Base-by-base conservation (phyloP, 1,140 invertebrate species). In the Aphelinus certus region DNA sequence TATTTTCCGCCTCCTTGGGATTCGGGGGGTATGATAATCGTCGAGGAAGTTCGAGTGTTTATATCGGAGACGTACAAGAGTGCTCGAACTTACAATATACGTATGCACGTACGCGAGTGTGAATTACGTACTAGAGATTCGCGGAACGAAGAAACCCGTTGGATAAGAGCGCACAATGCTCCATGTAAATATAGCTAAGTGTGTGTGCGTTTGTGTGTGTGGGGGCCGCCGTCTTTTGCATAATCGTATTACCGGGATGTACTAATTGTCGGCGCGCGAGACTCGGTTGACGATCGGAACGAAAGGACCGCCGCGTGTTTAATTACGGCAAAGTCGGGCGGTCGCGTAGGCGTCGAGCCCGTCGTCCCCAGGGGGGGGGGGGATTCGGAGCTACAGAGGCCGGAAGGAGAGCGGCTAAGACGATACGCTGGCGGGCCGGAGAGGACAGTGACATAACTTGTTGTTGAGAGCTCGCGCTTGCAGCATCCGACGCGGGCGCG, bases 401-500 rank as follows among this genome's bases (percentile, higher is more conserved):
- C 26, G 26, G 26, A 26, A 26, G 26, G 26, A 26, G 26, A 26
- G 26, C 26, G 26, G 26, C 26, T 26, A 26, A 26, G 26, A 26
- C 26, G 26, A 26, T 26, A 26, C 26, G 26, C 26, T 26, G 26
- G 26, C 26, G 26, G 26, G 26, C 26, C 26, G 26, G 26, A 70
- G 58, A 70, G 69, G 58, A 9, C 75, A 76, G 73, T 78, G 78
- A 77, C 78, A 76, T 79, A 78, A 80, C 74, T 74, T 69, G 73
- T 66, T 57, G 76, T 79, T 72, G 26, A 26, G 26, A 26, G 26
- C 26, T 26, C 26, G 26, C 26, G 26, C 26, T 26, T 26, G 26
- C 60, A 66, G 61, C 66, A 62, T 51, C 55, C 56, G 68, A 67
- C 56, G 62, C 75, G 57, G 60, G 62, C 48, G 45, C 53, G 71